Evolutionary conservation across 2,797 vertebrate genomes (phyloP), one percentile per base, ranked within the genome.

Genomic region (Micrastur ruficollis): DNA sequence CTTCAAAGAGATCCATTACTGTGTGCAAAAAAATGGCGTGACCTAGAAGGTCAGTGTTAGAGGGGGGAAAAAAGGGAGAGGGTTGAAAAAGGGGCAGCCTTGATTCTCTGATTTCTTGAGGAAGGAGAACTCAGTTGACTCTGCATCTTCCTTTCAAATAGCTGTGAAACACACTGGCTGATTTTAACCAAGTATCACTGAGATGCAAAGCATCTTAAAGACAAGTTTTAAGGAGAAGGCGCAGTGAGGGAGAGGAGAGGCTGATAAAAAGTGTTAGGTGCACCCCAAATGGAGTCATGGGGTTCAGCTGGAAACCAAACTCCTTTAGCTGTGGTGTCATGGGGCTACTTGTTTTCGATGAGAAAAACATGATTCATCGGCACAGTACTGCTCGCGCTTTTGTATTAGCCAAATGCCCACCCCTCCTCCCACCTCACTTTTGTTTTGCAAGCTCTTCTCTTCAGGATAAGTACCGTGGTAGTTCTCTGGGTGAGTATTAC

Each of bases 401-500:
- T 21, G 47, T 63, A 18, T 49, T 70, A 74, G 49, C 75, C 79
- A 74, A 76, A 85, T 89, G 36, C 29, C 74, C 47, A n/a, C 55
- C 92, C 49, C 25, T 82, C 78, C 88, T 95, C 91, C 93, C 63
- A 85, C 56, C 55, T 87, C 65, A 23, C 61, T 93, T 96, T 87
- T 71, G 59, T 85, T 95, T 90, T 86, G 23, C 67, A 71, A 73
- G 46, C 52, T 91, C 71, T 71, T 73, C 76, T 73, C 75, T 88
- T 73, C 85, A 20, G 40, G 62, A 22, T 42, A 79, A 79, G 89
- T 65, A 32, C 31, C 61, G 25, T 36, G 46, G 40, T 63, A 55
- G 66, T 74, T 93, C 42, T 86, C 66, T 46, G 70, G 85, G 75
- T 63, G 62, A 85, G 44, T 42, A 53, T 87, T 73, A 82, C 42